Evolutionary conservation across 2,113 vertebrate species (phyloP).

Genomic region (Tor tambroides): DNA sequence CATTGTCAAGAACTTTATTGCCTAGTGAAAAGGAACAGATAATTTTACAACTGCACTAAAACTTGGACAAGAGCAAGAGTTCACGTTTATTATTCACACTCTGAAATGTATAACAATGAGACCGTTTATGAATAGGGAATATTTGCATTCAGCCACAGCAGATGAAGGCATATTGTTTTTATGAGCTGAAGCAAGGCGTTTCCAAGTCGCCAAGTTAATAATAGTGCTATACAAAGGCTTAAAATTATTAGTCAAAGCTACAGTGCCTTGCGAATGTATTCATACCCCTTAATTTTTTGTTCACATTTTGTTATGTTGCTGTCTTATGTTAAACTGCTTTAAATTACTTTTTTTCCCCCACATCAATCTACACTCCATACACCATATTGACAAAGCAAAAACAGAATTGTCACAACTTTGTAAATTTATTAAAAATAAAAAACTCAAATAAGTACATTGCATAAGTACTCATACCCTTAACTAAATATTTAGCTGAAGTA

Average conservation of each 20-base stretch:
- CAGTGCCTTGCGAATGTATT: too few relatives aligned
- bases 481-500: too few relatives aligned
- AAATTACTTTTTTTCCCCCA: too few relatives aligned
- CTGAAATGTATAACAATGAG: constrained; percentile 34
- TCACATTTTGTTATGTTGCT: too few relatives aligned
- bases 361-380: too few relatives aligned
- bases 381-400: too few relatives aligned
- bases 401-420: too few relatives aligned
- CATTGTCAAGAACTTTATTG: constrained; percentile 40
- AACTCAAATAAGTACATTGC: too few relatives aligned
- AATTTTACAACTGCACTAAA: constrained; percentile 27
- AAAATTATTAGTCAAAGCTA: neutral
- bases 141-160: constrained; percentile 5
- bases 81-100: constrained; percentile 24
- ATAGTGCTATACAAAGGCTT: neutral
- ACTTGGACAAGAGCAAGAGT: neutral
- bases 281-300: too few relatives aligned
- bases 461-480: too few relatives aligned
- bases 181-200: neutral
- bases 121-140: neutral
- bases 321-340: too few relatives aligned
- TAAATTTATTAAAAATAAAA: too few relatives aligned
- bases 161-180: neutral
- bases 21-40: constrained; percentile 39
- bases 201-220: neutral